A percentile compares a stretch with the other conserved stretches of the same genome.
Evolutionary conservation across 2,113 vertebrate genomes (phyloP).

Genomic region (Nerophis lumbriciformis): DNA sequence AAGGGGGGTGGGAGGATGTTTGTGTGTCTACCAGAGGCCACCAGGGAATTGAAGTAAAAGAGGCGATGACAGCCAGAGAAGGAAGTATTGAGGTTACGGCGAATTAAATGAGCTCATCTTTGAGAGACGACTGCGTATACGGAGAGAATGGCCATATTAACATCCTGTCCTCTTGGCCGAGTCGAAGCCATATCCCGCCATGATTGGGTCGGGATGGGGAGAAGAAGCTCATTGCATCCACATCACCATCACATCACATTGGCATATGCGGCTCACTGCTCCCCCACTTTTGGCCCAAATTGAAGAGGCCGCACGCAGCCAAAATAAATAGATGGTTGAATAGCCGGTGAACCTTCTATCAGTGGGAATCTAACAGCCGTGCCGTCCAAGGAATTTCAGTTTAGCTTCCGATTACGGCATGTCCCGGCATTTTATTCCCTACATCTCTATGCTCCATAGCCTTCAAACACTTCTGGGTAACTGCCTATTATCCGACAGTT

Average conservation of each 20-base stretch:
- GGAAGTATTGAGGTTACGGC: constrained; percentile 68
- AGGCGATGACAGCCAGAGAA: constrained; percentile 44
- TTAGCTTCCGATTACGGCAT: constrained; percentile 94
- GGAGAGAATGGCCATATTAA: constrained; percentile 75
- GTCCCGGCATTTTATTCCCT: constrained; percentile 95
- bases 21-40: constrained; percentile 34
- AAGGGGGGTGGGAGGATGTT: constrained; percentile 22
- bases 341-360: constrained; percentile 76
- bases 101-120: constrained; percentile 73
- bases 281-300: constrained; percentile 77
- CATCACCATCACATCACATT: constrained; percentile 71
- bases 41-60: constrained; percentile 50
- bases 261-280: constrained; percentile 76
- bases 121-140: constrained; percentile 68
- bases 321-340: constrained; percentile 79
- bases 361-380: constrained; percentile 79
- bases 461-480: constrained; percentile 98
- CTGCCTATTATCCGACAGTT: constrained; percentile 99
- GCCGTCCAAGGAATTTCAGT: constrained; percentile 78
- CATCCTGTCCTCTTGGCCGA: constrained; percentile 68
- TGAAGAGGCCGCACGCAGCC: constrained; percentile 73
- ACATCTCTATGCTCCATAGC: constrained; percentile 96
- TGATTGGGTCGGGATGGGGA: constrained; percentile 68
- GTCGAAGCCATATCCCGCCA: constrained; percentile 74
- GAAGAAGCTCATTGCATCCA: constrained; percentile 61